phyloP scores from a whole-genome alignment of 2,113 vertebrate species.

The Melanerpes aurifrons region DNA sequence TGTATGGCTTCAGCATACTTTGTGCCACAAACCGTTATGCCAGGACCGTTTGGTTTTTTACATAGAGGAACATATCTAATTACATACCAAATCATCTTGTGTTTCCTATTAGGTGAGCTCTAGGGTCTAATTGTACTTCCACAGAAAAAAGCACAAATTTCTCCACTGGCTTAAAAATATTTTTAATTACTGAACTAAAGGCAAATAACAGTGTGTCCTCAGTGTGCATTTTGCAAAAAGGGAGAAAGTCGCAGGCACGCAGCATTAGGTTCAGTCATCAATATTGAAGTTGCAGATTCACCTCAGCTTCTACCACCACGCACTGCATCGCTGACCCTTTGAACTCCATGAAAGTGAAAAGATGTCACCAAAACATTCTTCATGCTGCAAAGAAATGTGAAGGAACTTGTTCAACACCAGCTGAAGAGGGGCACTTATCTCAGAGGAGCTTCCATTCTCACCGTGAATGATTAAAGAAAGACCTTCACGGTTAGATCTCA shows the following conservation, averaged over 20 bases:
- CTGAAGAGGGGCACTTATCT: neutral
- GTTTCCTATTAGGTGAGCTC: neutral
- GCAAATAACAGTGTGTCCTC: neutral
- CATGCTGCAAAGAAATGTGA: neutral
- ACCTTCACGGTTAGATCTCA: neutral
- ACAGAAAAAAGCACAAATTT: neutral
- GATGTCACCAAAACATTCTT: neutral
- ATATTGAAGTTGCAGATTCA: rapidly evolving
- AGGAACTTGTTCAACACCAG: neutral
- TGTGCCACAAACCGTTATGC: neutral
- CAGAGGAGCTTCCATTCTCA: neutral
- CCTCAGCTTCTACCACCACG: neutral
- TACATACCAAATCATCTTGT: neutral
- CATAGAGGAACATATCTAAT: neutral
- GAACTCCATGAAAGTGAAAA: neutral
- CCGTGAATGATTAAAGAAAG: neutral
- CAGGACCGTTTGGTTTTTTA: neutral
- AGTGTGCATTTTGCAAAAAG: neutral
- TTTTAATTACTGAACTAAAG: neutral
- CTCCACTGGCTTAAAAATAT: neutral
- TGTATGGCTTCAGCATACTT: neutral
- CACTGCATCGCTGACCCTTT: no score
- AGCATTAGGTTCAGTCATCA: neutral
- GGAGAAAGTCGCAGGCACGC: neutral
- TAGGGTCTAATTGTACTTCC: neutral